These are phyloP conservation scores for Leptinotarsa undecemlineata DNA, from an alignment of 1,140 invertebrate species.

Conservation along the genomic window DNA sequence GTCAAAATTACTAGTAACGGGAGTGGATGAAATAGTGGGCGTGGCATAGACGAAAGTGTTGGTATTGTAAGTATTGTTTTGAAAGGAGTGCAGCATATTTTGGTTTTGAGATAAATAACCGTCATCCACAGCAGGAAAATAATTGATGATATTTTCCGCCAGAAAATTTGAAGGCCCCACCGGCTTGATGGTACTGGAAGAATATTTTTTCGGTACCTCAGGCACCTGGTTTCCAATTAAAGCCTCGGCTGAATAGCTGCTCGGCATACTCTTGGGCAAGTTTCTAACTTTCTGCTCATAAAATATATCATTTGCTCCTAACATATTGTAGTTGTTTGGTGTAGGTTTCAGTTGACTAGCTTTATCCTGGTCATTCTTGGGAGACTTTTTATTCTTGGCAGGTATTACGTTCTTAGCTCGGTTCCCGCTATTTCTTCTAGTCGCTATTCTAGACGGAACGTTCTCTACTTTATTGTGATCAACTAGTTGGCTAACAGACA, in stretches of 20 bases:
- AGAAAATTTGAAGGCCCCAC: conserved; percentile 42
- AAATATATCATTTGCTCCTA: conserved; percentile 33
- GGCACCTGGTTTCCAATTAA: conserved; percentile 57
- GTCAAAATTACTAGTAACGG: conserved; percentile 47
- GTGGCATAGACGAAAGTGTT: conserved; percentile 44
- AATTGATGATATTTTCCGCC: conserved; percentile 47
- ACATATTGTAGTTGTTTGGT: conserved; percentile 32
- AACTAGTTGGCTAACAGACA: conserved; percentile 70
- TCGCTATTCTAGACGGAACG: conserved; percentile 35
- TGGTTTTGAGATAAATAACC: conserved; percentile 44
- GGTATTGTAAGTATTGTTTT: conserved; percentile 42
- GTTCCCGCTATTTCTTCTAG: conserved; percentile 45
- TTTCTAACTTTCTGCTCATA: conserved; percentile 38
- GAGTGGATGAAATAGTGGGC: conserved; percentile 43
- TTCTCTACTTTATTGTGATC: conserved; percentile 61
- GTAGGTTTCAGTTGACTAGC: conserved; percentile 28
- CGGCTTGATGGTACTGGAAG: conserved; percentile 36
- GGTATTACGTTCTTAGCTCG: conserved; percentile 28
- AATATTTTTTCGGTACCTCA: conserved; percentile 37
- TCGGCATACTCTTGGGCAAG: conserved; percentile 44
- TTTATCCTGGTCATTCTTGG: conserved; percentile 14
- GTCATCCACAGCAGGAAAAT: conserved; percentile 48
- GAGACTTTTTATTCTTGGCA: conserved; percentile 26
- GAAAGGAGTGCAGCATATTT: conserved; percentile 45
- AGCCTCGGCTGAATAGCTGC: conserved; percentile 65